Evolutionary conservation across 2,797 vertebrate genomes (phyloP), one percentile per base, ranked within the genome.

Genomic region (Sebastes paucispinis): DNA sequence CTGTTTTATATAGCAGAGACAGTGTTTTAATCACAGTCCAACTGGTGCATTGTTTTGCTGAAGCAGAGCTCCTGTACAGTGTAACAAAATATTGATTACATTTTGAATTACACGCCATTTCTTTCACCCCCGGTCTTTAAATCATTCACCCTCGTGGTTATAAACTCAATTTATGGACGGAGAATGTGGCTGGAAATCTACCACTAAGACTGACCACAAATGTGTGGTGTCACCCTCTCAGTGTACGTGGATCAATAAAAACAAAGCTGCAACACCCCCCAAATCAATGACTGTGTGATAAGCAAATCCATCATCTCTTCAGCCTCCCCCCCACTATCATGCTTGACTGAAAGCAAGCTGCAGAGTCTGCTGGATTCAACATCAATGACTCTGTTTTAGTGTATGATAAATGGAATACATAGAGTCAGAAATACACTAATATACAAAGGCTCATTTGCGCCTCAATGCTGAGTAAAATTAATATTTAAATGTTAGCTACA

Each of bases 231-330:
- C 85, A 87, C 75, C 75, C 74, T 81, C 70, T 78, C 68, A 70
- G 27, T 24, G 79, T 69, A 47, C 43, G 27, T n/a, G 16, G 85
- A 94, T 95, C 94, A 82, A 93, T 94, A 92, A 16, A 57, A 54
- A 79, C 69, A 59, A 84, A 73, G 60, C 73, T 85, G 63, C 64
- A 77, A 85, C 79, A 76, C 63, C 67, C 67, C 68, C 68, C 7
- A 18, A 82, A 85, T 94, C 93, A 91, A 88, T 93, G 84, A 47
- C 58, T 20, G 52, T 62, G 65, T 87, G 71, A 94, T 93, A 71
- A 90, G 73, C 70, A 85, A 80, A 93, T 93, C 73, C 68, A 91
- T 90, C 88, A 92, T 90, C 73, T 73, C 75, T 72, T 50, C 3
- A 32, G 66, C 31, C 31, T 27, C 50, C 72, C 66, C 36, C 68